Conservation (phyloP, 2,113 vertebrate species). For the Serranochromis macrocephalus region DNA sequence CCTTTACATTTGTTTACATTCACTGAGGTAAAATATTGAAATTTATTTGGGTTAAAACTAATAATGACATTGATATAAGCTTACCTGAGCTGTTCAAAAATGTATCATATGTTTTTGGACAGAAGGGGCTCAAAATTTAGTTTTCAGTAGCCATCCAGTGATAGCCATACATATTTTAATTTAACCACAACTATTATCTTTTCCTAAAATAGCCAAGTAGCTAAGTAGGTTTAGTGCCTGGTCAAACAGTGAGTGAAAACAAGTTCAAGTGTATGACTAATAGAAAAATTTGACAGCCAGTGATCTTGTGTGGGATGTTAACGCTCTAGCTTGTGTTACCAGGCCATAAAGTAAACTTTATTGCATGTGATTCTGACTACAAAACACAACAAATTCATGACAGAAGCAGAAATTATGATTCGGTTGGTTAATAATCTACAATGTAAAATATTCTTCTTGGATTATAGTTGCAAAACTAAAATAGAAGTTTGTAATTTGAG, state of each 20-base stretch:
- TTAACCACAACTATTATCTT: neutral
- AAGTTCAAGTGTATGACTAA: neutral
- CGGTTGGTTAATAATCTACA: neutral
- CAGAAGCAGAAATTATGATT: neutral
- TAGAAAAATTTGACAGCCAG: neutral
- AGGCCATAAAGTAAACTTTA: rapidly evolving
- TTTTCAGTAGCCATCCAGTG: neutral
- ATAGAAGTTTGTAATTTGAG: neutral
- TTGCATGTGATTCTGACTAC: neutral
- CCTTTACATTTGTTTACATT: neutral
- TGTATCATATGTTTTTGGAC: neutral
- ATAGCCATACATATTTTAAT: neutral
- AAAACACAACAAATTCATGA: neutral
- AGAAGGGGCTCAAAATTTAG: rapidly evolving
- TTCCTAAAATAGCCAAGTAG: neutral
- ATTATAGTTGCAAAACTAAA: neutral
- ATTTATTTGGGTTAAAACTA: neutral
- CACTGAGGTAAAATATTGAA: neutral
- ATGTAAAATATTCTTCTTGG: neutral
- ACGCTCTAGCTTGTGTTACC: neutral
- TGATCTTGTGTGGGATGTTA: neutral
- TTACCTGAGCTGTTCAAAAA: neutral
- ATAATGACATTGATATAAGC: neutral
- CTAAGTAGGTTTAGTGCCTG: neutral
- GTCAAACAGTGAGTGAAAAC: neutral